These are phyloP conservation scores for Odocoileus virginianus DNA, from an alignment of 2,113 vertebrate genomes.

Conservation along the genomic window DNA sequence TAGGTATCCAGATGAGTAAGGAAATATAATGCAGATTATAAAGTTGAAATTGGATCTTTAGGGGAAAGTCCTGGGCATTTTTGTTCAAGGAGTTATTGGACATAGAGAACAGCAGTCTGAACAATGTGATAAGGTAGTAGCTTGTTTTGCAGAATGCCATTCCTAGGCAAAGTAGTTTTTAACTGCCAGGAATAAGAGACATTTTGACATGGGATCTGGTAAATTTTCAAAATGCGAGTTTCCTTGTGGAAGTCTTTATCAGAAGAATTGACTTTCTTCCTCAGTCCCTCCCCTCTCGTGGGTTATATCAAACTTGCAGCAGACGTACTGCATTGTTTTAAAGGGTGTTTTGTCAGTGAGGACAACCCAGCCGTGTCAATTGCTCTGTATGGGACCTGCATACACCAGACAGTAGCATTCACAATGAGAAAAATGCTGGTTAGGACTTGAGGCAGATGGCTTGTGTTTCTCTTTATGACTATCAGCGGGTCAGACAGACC, in stretches of 20 bases:
- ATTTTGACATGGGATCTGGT: conserved; percentile 3
- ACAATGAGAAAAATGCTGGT: not conserved
- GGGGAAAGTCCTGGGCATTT: not conserved
- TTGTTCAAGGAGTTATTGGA: not conserved
- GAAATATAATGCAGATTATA: not conserved
- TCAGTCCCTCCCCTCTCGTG: accelerated
- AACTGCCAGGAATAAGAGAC: conserved; percentile 18
- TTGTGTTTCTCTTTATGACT: conserved; percentile 2
- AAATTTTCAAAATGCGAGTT: not conserved
- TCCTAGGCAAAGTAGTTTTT: not conserved
- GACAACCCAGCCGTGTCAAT: not conserved
- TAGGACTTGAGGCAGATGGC: not conserved
- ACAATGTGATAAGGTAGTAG: not conserved
- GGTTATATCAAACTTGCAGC: not conserved
- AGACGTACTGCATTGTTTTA: accelerated
- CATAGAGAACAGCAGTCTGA: not conserved
- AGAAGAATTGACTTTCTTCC: not conserved
- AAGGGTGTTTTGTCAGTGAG: not conserved
- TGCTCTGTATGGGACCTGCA: not conserved
- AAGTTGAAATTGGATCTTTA: not conserved
- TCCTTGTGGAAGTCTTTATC: conserved; percentile 30
- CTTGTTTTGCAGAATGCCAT: not conserved
- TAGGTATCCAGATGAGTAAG: not conserved
- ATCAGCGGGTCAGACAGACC: not conserved
- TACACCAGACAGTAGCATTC: not conserved